phyloP scores from a whole-genome alignment of 2,888 invertebrate species.

The Aleiodes testaceus region DNA sequence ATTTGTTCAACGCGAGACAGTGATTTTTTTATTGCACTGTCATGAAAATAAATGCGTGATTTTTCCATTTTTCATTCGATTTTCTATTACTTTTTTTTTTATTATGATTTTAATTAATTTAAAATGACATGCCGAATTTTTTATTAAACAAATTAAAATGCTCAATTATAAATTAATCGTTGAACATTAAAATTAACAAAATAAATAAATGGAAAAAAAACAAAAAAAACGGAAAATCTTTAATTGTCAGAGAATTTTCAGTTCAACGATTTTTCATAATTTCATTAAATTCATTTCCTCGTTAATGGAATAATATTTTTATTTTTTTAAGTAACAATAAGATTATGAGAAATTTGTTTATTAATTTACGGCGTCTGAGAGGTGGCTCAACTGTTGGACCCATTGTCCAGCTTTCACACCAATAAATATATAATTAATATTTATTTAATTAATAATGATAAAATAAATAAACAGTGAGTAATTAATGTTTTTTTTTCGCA shows the following conservation, averaged over 20 bases:
- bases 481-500: slow-evolving; percentile 52
- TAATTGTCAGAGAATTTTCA: slow-evolving; percentile 43
- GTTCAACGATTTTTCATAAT: slow-evolving; percentile 51
- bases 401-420: slow-evolving; percentile 59
- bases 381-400: slow-evolving; percentile 53
- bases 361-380: slow-evolving; percentile 54
- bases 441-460: slow-evolving; percentile 46
- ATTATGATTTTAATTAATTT: no score
- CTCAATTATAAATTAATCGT: slow-evolving; percentile 26
- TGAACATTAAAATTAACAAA: slow-evolving; percentile 18
- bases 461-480: slow-evolving; percentile 64
- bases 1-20: slow-evolving; percentile 18
- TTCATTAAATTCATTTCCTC: slow-evolving; percentile 27
- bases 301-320: slow-evolving; percentile 31
- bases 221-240: slow-evolving; percentile 35
- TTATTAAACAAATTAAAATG: not conserved
- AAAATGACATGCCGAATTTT: not conserved
- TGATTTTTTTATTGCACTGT: not conserved
- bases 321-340: slow-evolving; percentile 56
- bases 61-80: not conserved
- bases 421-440: slow-evolving; percentile 63
- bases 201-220: slow-evolving; percentile 10
- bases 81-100: not conserved
- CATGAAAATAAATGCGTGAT: slow-evolving; percentile 37
- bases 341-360: slow-evolving; percentile 47